phyloP scores from a whole-genome alignment of 2,888 invertebrate species.

The Carterocephalus palaemon region DNA sequence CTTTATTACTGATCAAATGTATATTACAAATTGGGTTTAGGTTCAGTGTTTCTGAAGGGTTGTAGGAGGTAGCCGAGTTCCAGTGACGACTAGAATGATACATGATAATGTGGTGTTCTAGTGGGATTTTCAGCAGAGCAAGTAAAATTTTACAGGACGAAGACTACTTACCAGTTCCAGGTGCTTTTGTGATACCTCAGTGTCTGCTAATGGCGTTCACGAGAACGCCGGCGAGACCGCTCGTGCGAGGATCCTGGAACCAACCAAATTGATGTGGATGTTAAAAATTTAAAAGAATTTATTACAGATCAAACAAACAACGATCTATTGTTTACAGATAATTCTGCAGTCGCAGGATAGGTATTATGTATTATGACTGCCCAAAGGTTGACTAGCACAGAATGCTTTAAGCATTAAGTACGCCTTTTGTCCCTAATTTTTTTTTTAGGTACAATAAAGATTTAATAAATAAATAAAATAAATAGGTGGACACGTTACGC shows the following conservation, averaged over 20 bases:
- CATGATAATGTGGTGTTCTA: constrained; percentile 25
- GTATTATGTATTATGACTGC: too few species aligned
- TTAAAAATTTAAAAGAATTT: background rate
- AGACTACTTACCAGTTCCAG: constrained; percentile 67
- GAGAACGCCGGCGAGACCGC: constrained; percentile 66
- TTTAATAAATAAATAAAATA: too few species aligned
- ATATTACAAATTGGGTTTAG: constrained; percentile 33
- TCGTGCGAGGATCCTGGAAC: constrained; percentile 62
- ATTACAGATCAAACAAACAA: background rate
- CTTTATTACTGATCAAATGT: constrained; percentile 67
- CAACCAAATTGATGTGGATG: too few species aligned
- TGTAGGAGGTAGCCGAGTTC: constrained; percentile 1
- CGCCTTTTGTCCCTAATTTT: too few species aligned
- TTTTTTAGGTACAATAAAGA: too few species aligned
- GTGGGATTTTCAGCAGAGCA: constrained; percentile 13
- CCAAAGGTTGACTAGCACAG: too few species aligned
- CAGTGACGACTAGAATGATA: constrained; percentile 29
- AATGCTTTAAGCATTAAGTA: too few species aligned
- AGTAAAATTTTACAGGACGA: constrained; percentile 28
- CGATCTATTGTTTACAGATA: too few species aligned
- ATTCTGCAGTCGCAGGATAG: too few species aligned
- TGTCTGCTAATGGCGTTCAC: constrained; percentile 69
- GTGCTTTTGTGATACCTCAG: constrained; percentile 78
- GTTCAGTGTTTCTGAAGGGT: constrained; percentile 35
- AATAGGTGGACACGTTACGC: too few species aligned